phyloP scores from a whole-genome alignment of 2,888 invertebrate species.

The Cheilosia pagana region DNA sequence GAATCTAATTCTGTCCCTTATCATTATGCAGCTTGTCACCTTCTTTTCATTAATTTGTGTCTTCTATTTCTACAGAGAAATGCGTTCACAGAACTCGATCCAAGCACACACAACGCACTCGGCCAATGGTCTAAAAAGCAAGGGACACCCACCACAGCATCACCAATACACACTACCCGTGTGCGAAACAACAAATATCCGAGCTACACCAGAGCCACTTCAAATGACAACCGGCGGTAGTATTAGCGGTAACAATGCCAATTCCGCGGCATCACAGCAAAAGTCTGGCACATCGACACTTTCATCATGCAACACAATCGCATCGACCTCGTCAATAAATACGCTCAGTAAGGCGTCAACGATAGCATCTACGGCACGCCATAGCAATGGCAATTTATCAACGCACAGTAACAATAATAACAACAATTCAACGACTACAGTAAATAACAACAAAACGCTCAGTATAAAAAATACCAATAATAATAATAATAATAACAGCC shows the following conservation, averaged over 20 bases:
- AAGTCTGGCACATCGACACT: conserved; percentile 34
- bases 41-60: too few relatives aligned
- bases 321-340: conserved; percentile 38
- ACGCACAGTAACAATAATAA: conserved; percentile 44
- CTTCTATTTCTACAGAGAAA: conserved; percentile 51
- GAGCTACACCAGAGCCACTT: neutral
- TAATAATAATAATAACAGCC: conserved; percentile 54
- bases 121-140: conserved; percentile 16
- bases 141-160: conserved; percentile 1
- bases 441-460: conserved; percentile 58
- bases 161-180: conserved; percentile 19
- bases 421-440: conserved; percentile 35
- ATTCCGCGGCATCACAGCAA: conserved; percentile 22
- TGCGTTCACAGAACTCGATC: conserved; percentile 62
- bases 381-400: conserved; percentile 52
- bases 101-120: conserved; percentile 43
- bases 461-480: conserved; percentile 34
- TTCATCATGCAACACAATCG: conserved; percentile 48
- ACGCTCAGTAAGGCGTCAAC: conserved; percentile 46
- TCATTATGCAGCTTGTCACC: too few relatives aligned
- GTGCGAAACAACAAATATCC: neutral
- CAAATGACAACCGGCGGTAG: conserved; percentile 69
- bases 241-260: conserved; percentile 37
- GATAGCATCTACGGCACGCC: conserved; percentile 50
- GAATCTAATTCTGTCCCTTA: too few relatives aligned